A percentile compares a stretch with the other conserved stretches of the same genome.
Conservation (phyloP, 2,797 vertebrate genomes). For the Orestias chungarensis region DNA sequence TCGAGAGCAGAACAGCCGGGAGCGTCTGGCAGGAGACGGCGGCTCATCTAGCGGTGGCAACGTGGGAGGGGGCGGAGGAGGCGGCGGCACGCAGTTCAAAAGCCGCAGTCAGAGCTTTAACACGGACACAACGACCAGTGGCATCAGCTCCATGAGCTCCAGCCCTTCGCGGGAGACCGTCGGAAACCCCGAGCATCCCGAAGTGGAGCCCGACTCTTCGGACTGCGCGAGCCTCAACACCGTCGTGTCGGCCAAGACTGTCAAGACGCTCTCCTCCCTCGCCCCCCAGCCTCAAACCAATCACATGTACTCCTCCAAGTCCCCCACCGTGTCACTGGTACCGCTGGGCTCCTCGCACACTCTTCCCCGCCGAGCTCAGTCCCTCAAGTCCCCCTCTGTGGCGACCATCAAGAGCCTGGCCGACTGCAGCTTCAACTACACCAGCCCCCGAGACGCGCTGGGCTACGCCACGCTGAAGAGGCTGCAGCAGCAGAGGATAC, state of each 20-base stretch:
- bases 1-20: slow-evolving; percentile 90
- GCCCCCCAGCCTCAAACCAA: slow-evolving; percentile 86
- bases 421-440: slow-evolving; percentile 96
- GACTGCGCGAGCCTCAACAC: slow-evolving; percentile 98
- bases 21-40: slow-evolving; percentile 87
- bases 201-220: slow-evolving; percentile 86
- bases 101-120: slow-evolving; percentile 99
- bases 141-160: slow-evolving; percentile 99
- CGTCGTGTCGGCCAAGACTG: slow-evolving; percentile 93
- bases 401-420: slow-evolving; percentile 93
- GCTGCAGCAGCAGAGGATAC: slow-evolving; percentile 97
- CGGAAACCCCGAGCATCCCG: slow-evolving; percentile 83
- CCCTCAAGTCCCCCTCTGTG: slow-evolving; percentile 94
- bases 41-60: slow-evolving; percentile 80
- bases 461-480: slow-evolving; percentile 95
- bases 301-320: slow-evolving; percentile 91
- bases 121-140: slow-evolving; percentile 98
- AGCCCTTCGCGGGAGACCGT: slow-evolving; percentile 96
- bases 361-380: slow-evolving; percentile 94
- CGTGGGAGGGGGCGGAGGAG: slow-evolving; percentile 75
- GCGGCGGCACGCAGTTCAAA: slow-evolving; percentile 90
- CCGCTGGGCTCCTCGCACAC: slow-evolving; percentile 95
- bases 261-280: slow-evolving; percentile 88
- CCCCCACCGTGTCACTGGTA: slow-evolving; percentile 90
- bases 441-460: slow-evolving; percentile 92